phyloP scores from a whole-genome alignment of 1,140 invertebrate genomes.

The Antheraea pernyi region DNA sequence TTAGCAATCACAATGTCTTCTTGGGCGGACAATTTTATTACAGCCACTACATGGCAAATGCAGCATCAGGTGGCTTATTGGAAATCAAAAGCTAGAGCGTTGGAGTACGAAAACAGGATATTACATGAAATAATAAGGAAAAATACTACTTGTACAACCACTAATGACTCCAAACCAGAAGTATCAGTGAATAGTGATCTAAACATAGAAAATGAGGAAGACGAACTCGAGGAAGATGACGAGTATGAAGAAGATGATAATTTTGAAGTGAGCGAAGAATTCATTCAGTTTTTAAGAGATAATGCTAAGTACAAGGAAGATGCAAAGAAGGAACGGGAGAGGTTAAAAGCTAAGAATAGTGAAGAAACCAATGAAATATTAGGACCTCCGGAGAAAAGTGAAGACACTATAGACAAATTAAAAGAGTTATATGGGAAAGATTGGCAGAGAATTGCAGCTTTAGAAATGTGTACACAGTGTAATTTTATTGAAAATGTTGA shows the following conservation, averaged over 20 bases:
- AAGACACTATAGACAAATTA: constrained; percentile 61
- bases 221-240: constrained; percentile 23
- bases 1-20: constrained; percentile 50
- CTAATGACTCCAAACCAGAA: not conserved
- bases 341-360: constrained; percentile 63
- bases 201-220: constrained; percentile 4
- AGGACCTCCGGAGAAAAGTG: constrained; percentile 31
- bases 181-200: constrained; percentile 22
- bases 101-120: constrained; percentile 83
- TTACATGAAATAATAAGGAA: constrained; percentile 74
- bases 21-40: constrained; percentile 59
- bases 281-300: constrained; percentile 82
- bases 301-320: constrained; percentile 77
- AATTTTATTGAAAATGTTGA: constrained; percentile 83
- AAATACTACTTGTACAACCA: constrained; percentile 34
- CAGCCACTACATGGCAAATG: constrained; percentile 74
- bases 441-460: constrained; percentile 84
- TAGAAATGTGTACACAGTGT: constrained; percentile 86
- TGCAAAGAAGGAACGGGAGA: constrained; percentile 74
- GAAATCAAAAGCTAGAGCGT: constrained; percentile 82
- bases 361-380: constrained; percentile 37
- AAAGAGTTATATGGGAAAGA: constrained; percentile 81
- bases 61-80: constrained; percentile 82
- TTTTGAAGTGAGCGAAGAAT: constrained; percentile 83
- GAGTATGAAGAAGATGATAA: constrained; percentile 34